phyloP scores from a whole-genome alignment of 1,140 invertebrate genomes.

The Anastatus disparis region DNA sequence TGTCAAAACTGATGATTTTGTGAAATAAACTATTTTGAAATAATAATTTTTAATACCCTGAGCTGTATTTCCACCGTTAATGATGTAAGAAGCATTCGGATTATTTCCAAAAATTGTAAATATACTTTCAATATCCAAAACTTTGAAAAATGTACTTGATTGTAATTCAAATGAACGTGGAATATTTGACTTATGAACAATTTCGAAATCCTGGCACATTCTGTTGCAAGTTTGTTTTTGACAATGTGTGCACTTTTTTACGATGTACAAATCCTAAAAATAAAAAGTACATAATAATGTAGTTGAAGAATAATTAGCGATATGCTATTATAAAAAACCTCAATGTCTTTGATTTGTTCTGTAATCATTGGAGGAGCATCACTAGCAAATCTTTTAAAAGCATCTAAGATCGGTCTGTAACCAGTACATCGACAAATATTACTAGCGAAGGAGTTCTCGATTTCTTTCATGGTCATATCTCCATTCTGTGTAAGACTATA shows the following conservation, averaged over 20 bases:
- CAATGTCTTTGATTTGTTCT: constrained; percentile 71
- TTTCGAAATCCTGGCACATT: no score
- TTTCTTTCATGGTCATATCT: constrained; percentile 72
- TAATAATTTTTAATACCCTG: constrained; percentile 60
- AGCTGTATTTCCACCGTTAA: constrained; percentile 77
- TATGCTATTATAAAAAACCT: constrained; percentile 62
- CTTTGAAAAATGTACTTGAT: constrained; percentile 65
- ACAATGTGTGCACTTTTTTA: constrained; percentile 41
- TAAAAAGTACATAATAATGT: no score
- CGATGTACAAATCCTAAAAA: constrained; percentile 40
- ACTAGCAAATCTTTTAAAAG: constrained; percentile 79
- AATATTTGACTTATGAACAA: not conserved
- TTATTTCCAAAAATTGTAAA: constrained; percentile 69
- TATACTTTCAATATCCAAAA: constrained; percentile 66
- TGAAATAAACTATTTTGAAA: no score
- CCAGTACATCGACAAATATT: constrained; percentile 91
- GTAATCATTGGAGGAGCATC: constrained; percentile 69
- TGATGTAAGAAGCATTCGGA: constrained; percentile 64
- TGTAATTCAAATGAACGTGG: no score
- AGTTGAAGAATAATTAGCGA: not conserved
- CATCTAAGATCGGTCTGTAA: constrained; percentile 84
- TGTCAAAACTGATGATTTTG: no score
- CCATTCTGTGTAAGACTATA: constrained; percentile 54
- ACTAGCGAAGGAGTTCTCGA: constrained; percentile 82
- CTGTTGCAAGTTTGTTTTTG: constrained; percentile 29